These are phyloP conservation scores for Drosophila miranda DNA, from an alignment of 1,140 invertebrate genomes.

Conservation along the genomic window DNA sequence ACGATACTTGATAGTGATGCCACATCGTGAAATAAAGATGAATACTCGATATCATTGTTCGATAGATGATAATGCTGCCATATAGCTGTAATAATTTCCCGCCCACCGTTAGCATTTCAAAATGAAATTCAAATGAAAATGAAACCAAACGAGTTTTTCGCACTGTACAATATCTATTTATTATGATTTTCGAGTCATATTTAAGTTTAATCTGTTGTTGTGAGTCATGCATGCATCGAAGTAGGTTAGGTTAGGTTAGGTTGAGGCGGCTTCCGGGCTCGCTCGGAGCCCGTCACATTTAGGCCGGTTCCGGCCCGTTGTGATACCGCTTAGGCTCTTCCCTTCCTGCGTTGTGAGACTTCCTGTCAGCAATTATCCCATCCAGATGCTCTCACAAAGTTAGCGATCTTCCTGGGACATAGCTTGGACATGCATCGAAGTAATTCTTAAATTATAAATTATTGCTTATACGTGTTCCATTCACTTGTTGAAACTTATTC, in stretches of 20 bases:
- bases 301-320: no score
- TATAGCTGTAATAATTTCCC: neutral
- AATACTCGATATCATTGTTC: neutral
- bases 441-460: conserved; percentile 37
- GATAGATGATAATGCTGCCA: no score
- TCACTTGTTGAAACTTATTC: conserved; percentile 25
- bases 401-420: no score
- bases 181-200: conserved; percentile 38
- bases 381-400: no score
- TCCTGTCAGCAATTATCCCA: no score
- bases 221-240: conserved; percentile 36
- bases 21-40: no score
- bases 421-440: conserved; percentile 25
- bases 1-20: no score
- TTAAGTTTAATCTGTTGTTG: conserved; percentile 2
- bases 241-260: neutral
- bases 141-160: conserved; percentile 10
- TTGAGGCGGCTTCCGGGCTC: no score
- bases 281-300: no score
- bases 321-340: no score
- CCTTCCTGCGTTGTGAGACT: no score
- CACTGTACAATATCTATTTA: conserved; percentile 76
- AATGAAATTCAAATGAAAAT: conserved; percentile 7
- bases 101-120: neutral
- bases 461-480: conserved; percentile 24